Conservation (phyloP, 2,888 invertebrate genomes). For the Parascotia fuliginaria region DNA sequence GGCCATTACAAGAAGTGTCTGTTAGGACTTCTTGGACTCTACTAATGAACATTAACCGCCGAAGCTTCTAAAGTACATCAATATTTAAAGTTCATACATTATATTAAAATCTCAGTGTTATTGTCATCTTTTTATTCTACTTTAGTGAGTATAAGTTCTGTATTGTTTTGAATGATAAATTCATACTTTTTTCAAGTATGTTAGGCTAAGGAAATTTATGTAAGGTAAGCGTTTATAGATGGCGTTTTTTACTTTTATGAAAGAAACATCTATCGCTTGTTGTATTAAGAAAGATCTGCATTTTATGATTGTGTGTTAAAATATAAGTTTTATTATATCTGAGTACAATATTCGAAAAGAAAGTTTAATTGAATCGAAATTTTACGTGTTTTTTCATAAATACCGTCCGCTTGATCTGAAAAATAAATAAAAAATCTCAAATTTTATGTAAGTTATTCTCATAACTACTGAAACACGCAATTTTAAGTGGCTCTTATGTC, state of each 20-base stretch:
- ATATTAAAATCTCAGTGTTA: conserved; percentile 18
- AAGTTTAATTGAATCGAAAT: neutral
- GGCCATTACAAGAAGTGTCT: conserved; percentile 95
- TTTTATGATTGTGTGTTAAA: neutral
- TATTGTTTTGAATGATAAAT: neutral
- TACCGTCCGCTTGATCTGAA: conserved; percentile 30
- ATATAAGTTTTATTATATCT: neutral
- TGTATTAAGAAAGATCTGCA: neutral
- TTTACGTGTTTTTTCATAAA: neutral
- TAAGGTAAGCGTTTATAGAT: neutral
- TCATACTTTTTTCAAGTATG: neutral
- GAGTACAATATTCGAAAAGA: neutral
- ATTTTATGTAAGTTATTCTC: no score
- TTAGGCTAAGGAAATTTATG: neutral
- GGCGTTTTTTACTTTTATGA: neutral
- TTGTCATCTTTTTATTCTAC: conserved; percentile 9
- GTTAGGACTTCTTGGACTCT: conserved; percentile 88
- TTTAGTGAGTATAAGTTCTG: conserved; percentile 9
- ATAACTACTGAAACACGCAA: no score
- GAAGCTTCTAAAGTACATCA: conserved; percentile 18
- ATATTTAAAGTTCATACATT: conserved; percentile 17
- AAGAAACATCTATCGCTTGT: neutral
- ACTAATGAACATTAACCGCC: conserved; percentile 50
- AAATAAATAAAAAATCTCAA: conserved; percentile 22
- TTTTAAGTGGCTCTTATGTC: no score